These are phyloP conservation scores for Tribolium castaneum DNA, from an alignment of 1,140 invertebrate species.

Conservation along the genomic window DNA sequence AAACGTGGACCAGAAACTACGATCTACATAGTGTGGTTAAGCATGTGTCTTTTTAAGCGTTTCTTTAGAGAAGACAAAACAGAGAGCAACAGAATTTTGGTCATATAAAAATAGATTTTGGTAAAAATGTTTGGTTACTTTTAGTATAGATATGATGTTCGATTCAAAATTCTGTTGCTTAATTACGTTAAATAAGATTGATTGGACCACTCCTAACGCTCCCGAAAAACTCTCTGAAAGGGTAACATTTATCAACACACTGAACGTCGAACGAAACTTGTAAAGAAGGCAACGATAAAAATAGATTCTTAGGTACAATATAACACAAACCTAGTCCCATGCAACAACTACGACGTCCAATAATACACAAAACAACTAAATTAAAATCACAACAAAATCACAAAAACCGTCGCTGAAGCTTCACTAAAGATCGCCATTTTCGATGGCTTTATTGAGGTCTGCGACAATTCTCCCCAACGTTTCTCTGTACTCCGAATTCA, in stretches of 20 bases:
- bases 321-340: conserved; percentile 13
- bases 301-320: not conserved
- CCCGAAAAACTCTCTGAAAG: not conserved
- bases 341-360: conserved; percentile 35
- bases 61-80: not conserved
- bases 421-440: conserved; percentile 76
- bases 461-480: conserved; percentile 75
- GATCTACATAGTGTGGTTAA: not conserved
- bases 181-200: not conserved
- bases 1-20: not conserved
- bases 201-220: not conserved
- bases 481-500: conserved; percentile 76
- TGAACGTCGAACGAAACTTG: not conserved
- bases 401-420: not conserved
- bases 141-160: not conserved
- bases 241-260: conserved; percentile 9
- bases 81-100: not conserved
- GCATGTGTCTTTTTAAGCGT: not conserved
- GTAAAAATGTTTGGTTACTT: not conserved
- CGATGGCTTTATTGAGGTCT: conserved; percentile 85
- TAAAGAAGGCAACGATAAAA: not conserved
- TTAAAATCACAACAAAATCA: conserved; percentile 19
- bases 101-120: not conserved
- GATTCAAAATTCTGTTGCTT: not conserved
- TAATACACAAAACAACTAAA: conserved; percentile 25